Percentiles rank a stretch among this genome's conserved stretches.
Conservation (phyloP, 2,113 vertebrate genomes). For the Sardina pilchardus region DNA sequence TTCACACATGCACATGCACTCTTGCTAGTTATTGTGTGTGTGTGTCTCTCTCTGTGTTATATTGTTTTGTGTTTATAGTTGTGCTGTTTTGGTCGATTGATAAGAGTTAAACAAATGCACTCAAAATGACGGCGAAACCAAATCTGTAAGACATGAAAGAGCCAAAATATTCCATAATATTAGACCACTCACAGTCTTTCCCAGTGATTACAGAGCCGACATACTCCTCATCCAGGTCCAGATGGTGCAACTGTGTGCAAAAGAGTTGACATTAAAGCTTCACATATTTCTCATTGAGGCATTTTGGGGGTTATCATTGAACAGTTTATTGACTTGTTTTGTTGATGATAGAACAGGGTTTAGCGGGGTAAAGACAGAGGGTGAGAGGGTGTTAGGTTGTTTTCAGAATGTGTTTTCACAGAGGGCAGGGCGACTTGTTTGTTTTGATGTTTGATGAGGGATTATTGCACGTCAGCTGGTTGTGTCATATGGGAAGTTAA, state of each 20-base stretch:
- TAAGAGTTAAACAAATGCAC: not conserved
- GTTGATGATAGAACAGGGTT: not conserved
- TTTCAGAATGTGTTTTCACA: not conserved
- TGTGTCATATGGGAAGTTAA: not conserved
- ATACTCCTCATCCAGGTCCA: no score
- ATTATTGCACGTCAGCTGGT: not conserved
- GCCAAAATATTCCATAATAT: no score
- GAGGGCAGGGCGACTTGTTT: not conserved
- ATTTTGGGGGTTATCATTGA: not conserved
- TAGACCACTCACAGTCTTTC: no score
- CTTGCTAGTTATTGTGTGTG: not conserved
- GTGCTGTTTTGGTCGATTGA: not conserved
- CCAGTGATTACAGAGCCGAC: no score
- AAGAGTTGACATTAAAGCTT: no score
- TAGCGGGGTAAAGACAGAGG: not conserved
- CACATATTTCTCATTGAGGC: no score
- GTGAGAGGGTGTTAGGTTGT: not conserved
- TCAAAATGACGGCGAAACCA: no score
- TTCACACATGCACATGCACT: constrained; percentile 4
- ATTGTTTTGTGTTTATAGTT: not conserved
- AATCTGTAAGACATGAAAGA: no score
- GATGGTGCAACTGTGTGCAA: no score
- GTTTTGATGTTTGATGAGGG: not conserved
- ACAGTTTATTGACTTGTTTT: not conserved
- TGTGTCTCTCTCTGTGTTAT: not conserved